Base-by-base conservation (phyloP, 1,140 invertebrate species). In the Drosophila biarmipes region DNA sequence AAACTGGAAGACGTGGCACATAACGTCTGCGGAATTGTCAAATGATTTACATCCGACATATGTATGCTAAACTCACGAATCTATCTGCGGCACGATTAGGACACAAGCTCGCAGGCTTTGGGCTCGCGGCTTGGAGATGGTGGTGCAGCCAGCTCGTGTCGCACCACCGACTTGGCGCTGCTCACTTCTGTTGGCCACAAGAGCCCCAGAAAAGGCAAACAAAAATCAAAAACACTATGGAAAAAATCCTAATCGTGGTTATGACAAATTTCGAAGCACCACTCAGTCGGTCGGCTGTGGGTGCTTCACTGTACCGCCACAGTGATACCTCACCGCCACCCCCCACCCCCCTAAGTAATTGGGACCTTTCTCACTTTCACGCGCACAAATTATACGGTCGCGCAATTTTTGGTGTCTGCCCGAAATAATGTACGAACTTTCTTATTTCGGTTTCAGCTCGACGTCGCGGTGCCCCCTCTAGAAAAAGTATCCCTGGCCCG, bases 351-450 rank as follows among this genome's bases (percentile, higher is more conserved):
- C 37, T 67, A 69, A 79, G 79, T 87, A 87, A 89, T 87, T 87
- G 84, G 84, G 78, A 84, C 84, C 86, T 89, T 87, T 87, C 84
- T 89, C 84, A 87, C 84, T 87, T 87, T 87, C 84, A 87, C 84
- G 84, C 82, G 82, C 82, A 89, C 84, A 89, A 84, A 87, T 87
- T 86, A 86, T 86, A 87, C 82, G 81, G 63, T 63, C 71, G 63
- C 73, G 73, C 61, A 69, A 80, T 68, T 84, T 68, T 84, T 80
- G 67, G 68, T 69, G 81, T 80, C 78, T 87, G 74, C 81, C 78
- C 78, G 84, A 89, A 87, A 87, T 89, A 87, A 87, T 87, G 75
- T 87, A 79, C 75, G 54, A 89, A 87, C 82, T 87, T 87, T 87
- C 82, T 82, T 87, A 87, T 82, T 78, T 76, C 37, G 49, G 49